Percentiles rank a stretch among this genome's conserved stretches.
Conservation (phyloP, 1,140 invertebrate species). For the Euborellia annulipes region DNA sequence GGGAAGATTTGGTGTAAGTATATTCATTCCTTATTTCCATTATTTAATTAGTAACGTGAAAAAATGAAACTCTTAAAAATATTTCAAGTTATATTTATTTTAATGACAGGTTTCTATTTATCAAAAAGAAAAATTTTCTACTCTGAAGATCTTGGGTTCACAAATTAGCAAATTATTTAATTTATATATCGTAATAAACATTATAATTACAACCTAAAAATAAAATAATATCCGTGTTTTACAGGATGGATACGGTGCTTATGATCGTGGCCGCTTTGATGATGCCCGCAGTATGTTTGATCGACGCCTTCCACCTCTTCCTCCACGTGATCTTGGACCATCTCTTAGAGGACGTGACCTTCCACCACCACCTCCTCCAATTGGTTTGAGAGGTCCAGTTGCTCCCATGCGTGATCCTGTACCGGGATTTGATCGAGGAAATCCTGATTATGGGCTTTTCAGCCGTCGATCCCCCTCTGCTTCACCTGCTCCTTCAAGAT, state of each 20-base stretch:
- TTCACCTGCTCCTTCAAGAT: conserved; percentile 29
- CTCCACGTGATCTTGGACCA: conserved; percentile 38
- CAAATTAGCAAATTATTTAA: too few relatives aligned
- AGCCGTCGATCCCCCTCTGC: conserved; percentile 57
- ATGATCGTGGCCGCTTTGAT: conserved; percentile 33
- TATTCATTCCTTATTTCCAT: too few relatives aligned
- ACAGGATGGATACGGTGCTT: conserved; percentile 7
- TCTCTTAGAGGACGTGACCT: conserved; percentile 44
- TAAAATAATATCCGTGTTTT: too few relatives aligned
- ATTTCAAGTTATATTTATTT: too few relatives aligned
- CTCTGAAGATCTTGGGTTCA: too few relatives aligned
- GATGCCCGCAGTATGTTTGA: conserved; percentile 62
- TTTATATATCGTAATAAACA: too few relatives aligned
- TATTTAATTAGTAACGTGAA: too few relatives aligned
- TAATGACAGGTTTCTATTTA: too few relatives aligned
- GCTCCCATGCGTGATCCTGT: conserved; percentile 1
- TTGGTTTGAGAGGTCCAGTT: conserved; percentile 33
- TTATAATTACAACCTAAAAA: too few relatives aligned
- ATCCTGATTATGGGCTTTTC: conserved; percentile 62
- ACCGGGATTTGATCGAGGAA: conserved; percentile 20
- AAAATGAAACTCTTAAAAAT: too few relatives aligned
- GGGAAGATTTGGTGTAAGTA: conserved; percentile 64
- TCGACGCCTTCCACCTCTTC: conserved; percentile 51
- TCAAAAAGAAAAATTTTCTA: too few relatives aligned
- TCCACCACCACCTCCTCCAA: conserved; percentile 29